These are phyloP conservation scores for Conistra vaccinii DNA, from an alignment of 2,888 invertebrate genomes.

Conservation along the genomic window DNA sequence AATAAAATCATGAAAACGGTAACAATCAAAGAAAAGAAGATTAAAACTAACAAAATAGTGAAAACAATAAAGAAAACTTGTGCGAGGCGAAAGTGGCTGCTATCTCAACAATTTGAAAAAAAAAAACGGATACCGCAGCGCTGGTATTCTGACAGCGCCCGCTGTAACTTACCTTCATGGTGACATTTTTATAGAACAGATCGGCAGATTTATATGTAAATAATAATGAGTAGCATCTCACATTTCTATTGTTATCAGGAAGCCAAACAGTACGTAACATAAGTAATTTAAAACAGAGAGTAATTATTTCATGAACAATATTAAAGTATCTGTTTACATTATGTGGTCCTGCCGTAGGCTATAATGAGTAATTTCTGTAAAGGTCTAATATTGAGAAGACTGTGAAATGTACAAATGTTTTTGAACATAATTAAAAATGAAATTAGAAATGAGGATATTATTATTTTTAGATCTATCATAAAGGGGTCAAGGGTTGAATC, in stretches of 20 bases:
- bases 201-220: neutral
- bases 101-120: too few relatives aligned
- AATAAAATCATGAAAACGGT: too few relatives aligned
- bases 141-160: too few relatives aligned
- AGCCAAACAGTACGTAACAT: neutral
- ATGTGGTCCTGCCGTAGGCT: neutral
- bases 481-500: too few relatives aligned
- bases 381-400: neutral
- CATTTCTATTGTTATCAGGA: neutral
- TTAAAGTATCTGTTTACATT: conserved; percentile 2
- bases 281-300: neutral
- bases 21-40: too few relatives aligned
- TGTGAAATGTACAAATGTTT: neutral
- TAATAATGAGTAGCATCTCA: neutral
- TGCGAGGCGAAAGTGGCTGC: too few relatives aligned
- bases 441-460: neutral
- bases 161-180: too few relatives aligned
- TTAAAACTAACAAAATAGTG: too few relatives aligned
- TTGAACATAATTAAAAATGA: neutral
- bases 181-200: too few relatives aligned
- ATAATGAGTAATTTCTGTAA: conserved; percentile 16
- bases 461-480: neutral
- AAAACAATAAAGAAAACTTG: too few relatives aligned
- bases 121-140: too few relatives aligned
- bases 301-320: neutral